Base-by-base conservation (phyloP, 2,888 invertebrate species). In the Plagiodera versicolora region DNA sequence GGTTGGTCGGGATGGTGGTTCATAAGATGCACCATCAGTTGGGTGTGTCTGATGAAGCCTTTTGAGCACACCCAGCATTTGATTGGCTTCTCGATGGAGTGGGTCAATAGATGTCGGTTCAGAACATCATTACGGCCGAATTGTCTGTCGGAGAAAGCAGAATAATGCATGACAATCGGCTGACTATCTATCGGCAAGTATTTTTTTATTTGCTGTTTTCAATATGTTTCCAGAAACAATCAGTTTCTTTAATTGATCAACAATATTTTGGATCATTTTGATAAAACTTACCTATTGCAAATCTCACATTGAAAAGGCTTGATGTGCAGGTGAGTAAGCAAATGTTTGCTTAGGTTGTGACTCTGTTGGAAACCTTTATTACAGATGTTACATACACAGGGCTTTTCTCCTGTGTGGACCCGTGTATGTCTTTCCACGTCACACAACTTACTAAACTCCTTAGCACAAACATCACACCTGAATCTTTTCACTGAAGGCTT, bases 391-490 rank as follows among this genome's bases (percentile, higher is more conserved):
- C 80, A 80, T 11, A 75, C 70, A 54, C 71, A 76, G 4, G 79
- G 79, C 61, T 80, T 80, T 61, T 79, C 80, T 3, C 80, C 80
- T 1, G 79, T 79, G 65, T 80, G 80, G 2, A 80, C 79, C 1
- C 80, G 69, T 1, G 72, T 73, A 63, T 80, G 80, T 4, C 80
- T 67, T 60, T 78, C 76, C 49, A 80, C 68, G 67, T 80, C 79
- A 66, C 77, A 79, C 19, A 75, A 70, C 68, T 80, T 80, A 10
- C 70, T 65, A 65, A 80, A 80, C 54, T 74, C 72, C 48, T 75
- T 77, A 9, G 68, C 67, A 63, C 80, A 80, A 16, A 73, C 66
- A 20, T 75, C 75, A 58, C 80, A 80, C n/a, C 71, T 71, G 63
- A 73, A 78, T 10, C 68, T 58, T 58, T 75, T 77, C 10, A 67